Conservation (phyloP, 1,140 invertebrate species). For the Ceratosolen solmsi region DNA sequence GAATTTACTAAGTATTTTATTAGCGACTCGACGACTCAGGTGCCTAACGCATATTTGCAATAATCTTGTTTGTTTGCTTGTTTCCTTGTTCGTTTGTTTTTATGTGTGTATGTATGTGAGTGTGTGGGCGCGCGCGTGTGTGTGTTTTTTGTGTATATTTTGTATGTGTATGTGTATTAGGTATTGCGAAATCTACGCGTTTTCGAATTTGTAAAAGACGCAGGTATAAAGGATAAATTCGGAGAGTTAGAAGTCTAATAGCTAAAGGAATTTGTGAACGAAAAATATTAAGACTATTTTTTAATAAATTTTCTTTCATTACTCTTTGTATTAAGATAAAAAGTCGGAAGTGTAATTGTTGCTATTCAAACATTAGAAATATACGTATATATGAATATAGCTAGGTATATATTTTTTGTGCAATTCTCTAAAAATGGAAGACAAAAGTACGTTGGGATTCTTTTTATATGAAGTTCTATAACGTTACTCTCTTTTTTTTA, state of each 20-base stretch:
- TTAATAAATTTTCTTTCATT: not conserved
- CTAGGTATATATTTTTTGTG: not conserved
- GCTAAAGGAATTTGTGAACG: not conserved
- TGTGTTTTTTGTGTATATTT: too few relatives aligned
- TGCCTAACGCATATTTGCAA: constrained; percentile 43
- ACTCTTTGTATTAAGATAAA: not conserved
- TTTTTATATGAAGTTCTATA: not conserved
- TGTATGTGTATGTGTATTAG: too few relatives aligned
- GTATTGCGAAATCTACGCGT: not conserved
- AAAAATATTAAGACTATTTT: not conserved
- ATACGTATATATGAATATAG: not conserved
- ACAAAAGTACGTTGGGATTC: constrained; percentile 37
- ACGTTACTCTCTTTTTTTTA: too few relatives aligned
- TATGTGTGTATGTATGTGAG: too few relatives aligned
- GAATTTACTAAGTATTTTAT: constrained; percentile 18
- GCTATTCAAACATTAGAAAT: not conserved
- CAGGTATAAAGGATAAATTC: not conserved
- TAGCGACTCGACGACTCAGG: constrained; percentile 25
- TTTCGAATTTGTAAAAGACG: not conserved
- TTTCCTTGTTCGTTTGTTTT: not conserved
- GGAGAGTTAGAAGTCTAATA: not conserved
- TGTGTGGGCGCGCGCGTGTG: not conserved
- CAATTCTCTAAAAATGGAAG: constrained; percentile 49
- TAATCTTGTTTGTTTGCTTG: too few relatives aligned
- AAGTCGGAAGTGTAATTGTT: not conserved